These are phyloP conservation scores for Cenopis cana DNA, from an alignment of 2,888 invertebrate genomes.

Conservation along the genomic window DNA sequence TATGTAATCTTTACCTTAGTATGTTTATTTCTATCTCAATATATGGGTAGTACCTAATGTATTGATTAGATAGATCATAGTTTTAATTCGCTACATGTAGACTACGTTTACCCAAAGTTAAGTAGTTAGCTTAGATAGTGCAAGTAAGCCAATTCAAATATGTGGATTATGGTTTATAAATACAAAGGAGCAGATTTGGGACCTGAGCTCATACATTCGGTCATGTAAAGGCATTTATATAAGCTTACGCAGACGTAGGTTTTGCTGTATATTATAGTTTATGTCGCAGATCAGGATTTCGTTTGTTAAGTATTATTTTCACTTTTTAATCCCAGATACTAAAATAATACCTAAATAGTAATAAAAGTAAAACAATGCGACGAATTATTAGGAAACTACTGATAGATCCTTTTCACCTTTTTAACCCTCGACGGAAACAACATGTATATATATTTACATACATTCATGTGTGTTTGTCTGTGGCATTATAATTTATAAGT, in stretches of 20 bases:
- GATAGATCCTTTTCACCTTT: too few relatives aligned
- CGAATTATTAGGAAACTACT: too few relatives aligned
- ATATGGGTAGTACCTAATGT: conserved; percentile 13
- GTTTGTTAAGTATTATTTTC: conserved; percentile 50
- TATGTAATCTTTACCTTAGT: too few relatives aligned
- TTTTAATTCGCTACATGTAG: neutral
- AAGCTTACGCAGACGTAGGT: neutral
- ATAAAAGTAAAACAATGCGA: neutral
- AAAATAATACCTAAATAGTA: neutral
- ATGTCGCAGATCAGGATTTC: conserved; percentile 6
- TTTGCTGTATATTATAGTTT: conserved; percentile 1
- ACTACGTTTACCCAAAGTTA: neutral
- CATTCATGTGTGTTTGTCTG: too few relatives aligned
- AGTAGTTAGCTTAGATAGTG: neutral
- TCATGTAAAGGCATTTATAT: conserved; percentile 16
- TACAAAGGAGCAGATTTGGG: neutral
- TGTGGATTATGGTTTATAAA: neutral
- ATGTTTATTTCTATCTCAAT: conserved; percentile 21
- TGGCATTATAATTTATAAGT: too few relatives aligned
- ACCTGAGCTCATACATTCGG: neutral
- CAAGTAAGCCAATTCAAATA: neutral
- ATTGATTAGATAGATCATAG: conserved; percentile 12
- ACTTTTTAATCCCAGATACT: neutral
- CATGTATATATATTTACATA: too few relatives aligned
- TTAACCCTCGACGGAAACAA: too few relatives aligned